Evolutionary conservation across 2,113 vertebrate genomes (phyloP).

Genomic region (Nansenia antarctica): DNA sequence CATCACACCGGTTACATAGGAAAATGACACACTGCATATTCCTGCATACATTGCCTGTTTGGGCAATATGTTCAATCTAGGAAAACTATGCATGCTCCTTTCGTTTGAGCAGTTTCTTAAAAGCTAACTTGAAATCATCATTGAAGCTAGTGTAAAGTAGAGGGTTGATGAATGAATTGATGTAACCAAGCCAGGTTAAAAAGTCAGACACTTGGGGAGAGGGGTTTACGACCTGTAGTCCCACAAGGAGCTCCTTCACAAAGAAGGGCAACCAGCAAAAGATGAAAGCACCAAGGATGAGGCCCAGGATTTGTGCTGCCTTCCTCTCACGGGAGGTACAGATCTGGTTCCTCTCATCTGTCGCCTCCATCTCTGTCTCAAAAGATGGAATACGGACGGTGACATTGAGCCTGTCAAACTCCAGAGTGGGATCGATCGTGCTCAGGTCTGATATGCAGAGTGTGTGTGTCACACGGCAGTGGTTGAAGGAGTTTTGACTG

Average conservation of each 20-base stretch:
- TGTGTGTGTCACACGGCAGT: conserved; percentile 80
- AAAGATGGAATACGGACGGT: conserved; percentile 71
- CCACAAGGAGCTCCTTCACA: conserved; percentile 86
- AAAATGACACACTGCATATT: neutral
- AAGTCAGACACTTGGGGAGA: conserved; percentile 80
- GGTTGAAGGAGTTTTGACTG: conserved; percentile 83
- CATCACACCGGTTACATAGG: neutral
- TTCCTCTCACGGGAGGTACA: conserved; percentile 84
- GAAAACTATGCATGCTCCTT: conserved; percentile 70
- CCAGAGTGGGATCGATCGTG: conserved; percentile 77
- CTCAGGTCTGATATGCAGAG: conserved; percentile 85
- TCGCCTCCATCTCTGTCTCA: conserved; percentile 70
- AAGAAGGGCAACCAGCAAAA: conserved; percentile 92
- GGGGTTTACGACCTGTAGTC: conserved; percentile 74
- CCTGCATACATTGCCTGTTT: neutral
- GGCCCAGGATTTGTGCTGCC: conserved; percentile 85
- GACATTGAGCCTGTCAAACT: conserved; percentile 73
- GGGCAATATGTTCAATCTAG: neutral
- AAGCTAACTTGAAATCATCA: conserved; percentile 89
- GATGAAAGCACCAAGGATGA: conserved; percentile 89
- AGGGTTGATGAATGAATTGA: conserved; percentile 91
- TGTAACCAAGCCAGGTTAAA: conserved; percentile 90
- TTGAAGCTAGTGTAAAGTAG: conserved; percentile 92
- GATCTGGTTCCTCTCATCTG: conserved; percentile 81
- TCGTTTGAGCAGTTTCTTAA: conserved; percentile 83